Base-by-base conservation (phyloP, 1,140 invertebrate genomes). In the Halyomorpha halys region DNA sequence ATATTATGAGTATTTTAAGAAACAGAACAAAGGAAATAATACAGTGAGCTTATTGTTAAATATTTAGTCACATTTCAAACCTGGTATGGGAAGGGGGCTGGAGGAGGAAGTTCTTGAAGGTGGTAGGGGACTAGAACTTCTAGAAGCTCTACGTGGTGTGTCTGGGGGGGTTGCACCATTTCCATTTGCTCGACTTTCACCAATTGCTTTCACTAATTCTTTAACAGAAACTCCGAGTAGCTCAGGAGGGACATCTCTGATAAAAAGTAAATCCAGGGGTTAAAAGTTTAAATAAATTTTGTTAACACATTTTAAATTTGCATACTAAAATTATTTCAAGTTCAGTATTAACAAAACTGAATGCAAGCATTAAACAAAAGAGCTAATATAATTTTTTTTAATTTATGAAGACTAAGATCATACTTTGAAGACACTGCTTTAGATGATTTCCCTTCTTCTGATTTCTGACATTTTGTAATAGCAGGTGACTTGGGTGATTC, bases 121-220 rank as follows among this genome's bases (percentile, higher is more conserved):
- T 51, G 67, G 78, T 76, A 75, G 81, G 4, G 82, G 82, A 65
- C 82, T 84, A 3, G 80, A 81, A 71, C 82, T 83, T 69, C 84
- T 76, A 15, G 83, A 82, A 27, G 74, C 73, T 71, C 77, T 74
- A 61, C 76, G 73, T n/a, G 86, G 85, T n/a, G 86, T 85, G 47
- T 84, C 84, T 3, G 83, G 81, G 45, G 86, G 85, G 44, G 86
- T 87, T 0, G 81, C 80, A 19, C 85, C 86, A 74, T 89, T 91
- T 23, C 86, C 87, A 59, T 64, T 64, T 11, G 82, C 81, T 67
- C 85, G 74, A 69, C 82, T 86, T 71, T 89, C 87, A 19, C 86
- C 86, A 73, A 90, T 85, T 1, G 83, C 87, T 71, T 88, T 86
- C 3, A 90, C 86, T 47, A 91, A 71, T 64, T 90, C 89, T 64